Conservation (phyloP, 2,113 vertebrate species). For the Pseudopipra pipra region DNA sequence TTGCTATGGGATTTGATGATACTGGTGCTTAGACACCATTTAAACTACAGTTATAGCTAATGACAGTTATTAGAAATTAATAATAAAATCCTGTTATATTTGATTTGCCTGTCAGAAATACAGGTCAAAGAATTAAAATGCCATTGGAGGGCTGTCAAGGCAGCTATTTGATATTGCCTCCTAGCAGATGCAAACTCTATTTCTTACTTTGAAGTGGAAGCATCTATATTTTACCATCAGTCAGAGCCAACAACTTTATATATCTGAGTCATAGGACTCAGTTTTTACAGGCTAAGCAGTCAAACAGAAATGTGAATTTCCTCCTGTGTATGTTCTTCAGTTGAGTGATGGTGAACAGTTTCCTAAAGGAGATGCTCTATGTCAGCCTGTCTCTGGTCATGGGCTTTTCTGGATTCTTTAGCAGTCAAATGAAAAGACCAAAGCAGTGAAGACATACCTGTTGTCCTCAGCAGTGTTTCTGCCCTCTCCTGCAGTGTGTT, state of each 20-base stretch:
- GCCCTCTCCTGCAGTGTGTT: not conserved
- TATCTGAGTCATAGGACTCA: not conserved
- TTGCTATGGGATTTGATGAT: not conserved
- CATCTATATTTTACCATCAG: not conserved
- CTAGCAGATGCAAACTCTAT: not conserved
- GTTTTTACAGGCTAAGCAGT: not conserved
- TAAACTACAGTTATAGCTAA: not conserved
- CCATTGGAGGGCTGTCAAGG: not conserved
- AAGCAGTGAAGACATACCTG: not conserved
- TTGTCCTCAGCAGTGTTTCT: not conserved
- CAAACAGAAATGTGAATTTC: not conserved
- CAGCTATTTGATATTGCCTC: not conserved
- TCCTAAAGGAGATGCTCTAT: conserved; percentile 5
- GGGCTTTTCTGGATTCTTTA: not conserved
- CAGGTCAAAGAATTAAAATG: not conserved
- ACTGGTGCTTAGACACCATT: not conserved
- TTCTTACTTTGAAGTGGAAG: not conserved
- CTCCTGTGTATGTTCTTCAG: not conserved
- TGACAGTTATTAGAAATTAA: not conserved
- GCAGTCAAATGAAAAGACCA: not conserved
- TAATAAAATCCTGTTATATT: not conserved
- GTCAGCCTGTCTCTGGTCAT: not conserved
- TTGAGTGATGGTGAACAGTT: not conserved
- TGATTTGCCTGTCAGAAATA: not conserved
- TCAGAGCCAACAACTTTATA: not conserved